phyloP scores from a whole-genome alignment of 2,797 vertebrate genomes.

The Meriones psammophilus region DNA sequence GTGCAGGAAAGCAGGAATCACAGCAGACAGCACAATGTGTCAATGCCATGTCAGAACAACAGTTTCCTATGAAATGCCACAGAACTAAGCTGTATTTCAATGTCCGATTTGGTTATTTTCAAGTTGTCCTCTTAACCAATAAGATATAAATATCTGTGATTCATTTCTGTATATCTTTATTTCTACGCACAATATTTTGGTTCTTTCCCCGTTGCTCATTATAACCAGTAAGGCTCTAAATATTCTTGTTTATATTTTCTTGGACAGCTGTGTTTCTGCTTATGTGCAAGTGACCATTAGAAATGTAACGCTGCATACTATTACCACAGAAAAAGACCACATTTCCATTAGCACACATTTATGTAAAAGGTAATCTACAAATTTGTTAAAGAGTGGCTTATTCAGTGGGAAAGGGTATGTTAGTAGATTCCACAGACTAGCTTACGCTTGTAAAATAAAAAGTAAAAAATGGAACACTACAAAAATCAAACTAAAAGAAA shows the following conservation, averaged over 20 bases:
- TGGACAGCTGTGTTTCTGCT: neutral
- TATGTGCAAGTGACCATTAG: neutral
- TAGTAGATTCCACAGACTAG: neutral
- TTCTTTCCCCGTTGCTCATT: neutral
- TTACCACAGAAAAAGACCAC: neutral
- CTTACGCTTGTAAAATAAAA: neutral
- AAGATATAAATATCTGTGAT: neutral
- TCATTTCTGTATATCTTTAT: neutral
- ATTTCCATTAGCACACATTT: neutral
- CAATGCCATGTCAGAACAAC: neutral
- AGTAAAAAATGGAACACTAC: neutral
- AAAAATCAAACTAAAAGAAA: constrained; percentile 27
- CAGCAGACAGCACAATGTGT: neutral
- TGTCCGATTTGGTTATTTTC: neutral
- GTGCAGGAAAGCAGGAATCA: neutral
- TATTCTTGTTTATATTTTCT: neutral
- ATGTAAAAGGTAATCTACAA: neutral
- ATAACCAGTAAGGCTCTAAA: neutral
- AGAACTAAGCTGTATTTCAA: neutral
- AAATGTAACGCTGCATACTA: neutral
- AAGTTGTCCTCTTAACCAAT: neutral
- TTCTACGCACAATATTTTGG: neutral
- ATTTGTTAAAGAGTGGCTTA: neutral
- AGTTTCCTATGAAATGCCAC: neutral
- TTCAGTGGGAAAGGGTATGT: neutral